Base-by-base conservation (phyloP, 2,888 invertebrate species). In the Crocallis elinguaria region DNA sequence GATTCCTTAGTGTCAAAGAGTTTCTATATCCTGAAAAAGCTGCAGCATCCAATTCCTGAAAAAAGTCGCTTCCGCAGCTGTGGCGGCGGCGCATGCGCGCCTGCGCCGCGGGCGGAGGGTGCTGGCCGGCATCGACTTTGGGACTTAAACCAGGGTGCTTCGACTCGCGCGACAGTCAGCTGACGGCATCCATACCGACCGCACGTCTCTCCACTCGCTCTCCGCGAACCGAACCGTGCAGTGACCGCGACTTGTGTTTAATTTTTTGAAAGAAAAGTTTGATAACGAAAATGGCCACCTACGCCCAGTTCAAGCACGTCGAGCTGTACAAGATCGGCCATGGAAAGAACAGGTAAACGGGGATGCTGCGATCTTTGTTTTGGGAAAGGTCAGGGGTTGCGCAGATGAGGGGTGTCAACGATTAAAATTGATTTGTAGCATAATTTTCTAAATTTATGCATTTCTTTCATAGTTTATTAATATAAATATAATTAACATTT, bases 271-370 rank as follows among this genome's bases (percentile, higher is more conserved):
- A 73, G 72, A 71, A 69, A 71, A 66, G 60, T 60, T 57, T 58
- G 68, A 69, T 64, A 62, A 66, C 62, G 54, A 78, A 75, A 77
- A 96, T 97, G 97, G 97, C 97, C 86, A 96, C 97, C 84, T 97
- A 97, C 93, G 96, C 97, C 83, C 95, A 96, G 71, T 97, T 97
- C 93, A 96, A 97, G 92, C 97, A 97, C 92, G 95, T 98, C 88
- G 97, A 97, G 92, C 95, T 98, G 76, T 97, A 97, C 94, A 97
- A 97, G 92, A 96, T 97, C 85, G 97, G 97, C 86, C 96, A 96
- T 91, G 96, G 97, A 85, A 98, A 98, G 92, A 96, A 96, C 92
- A 96, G 97, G 97, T 97, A 68, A 84, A 81, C 53, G 43, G 39
- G 45, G 48, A 49, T 53, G 57, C 57, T 61, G 60, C 29, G 64